Base-by-base conservation (phyloP, 2,888 invertebrate species). In the Sesamia inferens region DNA sequence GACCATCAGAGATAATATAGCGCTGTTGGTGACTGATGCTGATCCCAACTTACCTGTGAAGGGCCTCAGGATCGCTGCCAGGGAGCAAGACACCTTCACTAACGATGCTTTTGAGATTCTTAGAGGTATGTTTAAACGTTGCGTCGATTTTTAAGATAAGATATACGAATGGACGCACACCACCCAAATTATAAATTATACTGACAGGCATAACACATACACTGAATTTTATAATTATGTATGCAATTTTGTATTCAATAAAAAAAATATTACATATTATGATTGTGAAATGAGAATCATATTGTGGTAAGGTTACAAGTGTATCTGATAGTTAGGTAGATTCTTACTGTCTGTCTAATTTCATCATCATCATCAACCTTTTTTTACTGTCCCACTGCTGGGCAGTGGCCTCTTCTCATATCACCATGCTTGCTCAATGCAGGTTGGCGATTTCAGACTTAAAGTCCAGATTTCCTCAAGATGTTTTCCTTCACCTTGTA, bases 11-110 rank as follows among this genome's bases (percentile, higher is more conserved):
- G 84, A 84, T 14, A 96, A 96, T 71, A 89, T 96, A 0, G 95
- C 96, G 0, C 76, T 96, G 55, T 68, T 95, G 54, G 89, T 95
- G 48, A 94, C 94, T 1, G 93, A 94, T 47, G 91, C 93, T 0
- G 83, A 87, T 4, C 93, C 94, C 0, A 79, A 76, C 0, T 74
- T 79, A 31, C 95, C 95, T 0, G 91, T 96, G 0, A 85, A 86
- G 8, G 96, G 96, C 0, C 84, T 96, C 31, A 89, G 92, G 74
- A 92, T 96, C 4, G 91, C 92, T 0, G 80, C 90, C 0, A 87
- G 90, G 19, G 85, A 88, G 0, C 73, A 71, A 2, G 92, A 93
- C 2, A 66, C 71, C 0, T 96, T 96, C 61, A 88, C 83, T n/a
- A 81, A 90, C 4, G 85, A 85, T 0, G 91, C 92, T 5, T 96